A percentile compares a stretch with the other conserved stretches of the same genome.
These are phyloP conservation scores for Diorhabda carinulata DNA, from an alignment of 1,140 invertebrate species.

Conservation along the genomic window DNA sequence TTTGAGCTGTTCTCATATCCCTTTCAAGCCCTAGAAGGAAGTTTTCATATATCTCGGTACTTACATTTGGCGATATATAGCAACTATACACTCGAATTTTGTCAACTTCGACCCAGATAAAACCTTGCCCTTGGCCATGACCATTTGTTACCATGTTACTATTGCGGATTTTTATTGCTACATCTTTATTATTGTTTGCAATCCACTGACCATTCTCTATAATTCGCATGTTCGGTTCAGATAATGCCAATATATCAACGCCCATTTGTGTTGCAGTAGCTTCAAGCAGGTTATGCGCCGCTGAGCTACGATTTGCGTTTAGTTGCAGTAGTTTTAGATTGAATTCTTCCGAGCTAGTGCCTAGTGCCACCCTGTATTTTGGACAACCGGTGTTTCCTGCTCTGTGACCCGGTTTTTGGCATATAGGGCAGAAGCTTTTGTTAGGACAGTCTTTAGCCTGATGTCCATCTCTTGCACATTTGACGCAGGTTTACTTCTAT, in stretches of 20 bases:
- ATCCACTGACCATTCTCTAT: too few species aligned
- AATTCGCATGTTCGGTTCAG: neutral
- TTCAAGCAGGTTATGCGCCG: neutral
- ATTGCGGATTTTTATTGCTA: neutral
- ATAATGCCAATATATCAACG: neutral
- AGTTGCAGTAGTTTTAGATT: too few species aligned
- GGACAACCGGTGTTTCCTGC: neutral
- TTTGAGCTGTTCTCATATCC: too few species aligned
- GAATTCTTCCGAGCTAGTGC: neutral
- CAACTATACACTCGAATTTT: too few species aligned
- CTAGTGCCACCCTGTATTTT: neutral
- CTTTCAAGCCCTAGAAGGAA: too few species aligned
- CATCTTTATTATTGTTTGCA: neutral
- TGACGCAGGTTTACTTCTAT: constrained; percentile 15
- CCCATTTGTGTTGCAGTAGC: neutral
- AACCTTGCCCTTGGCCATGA: too few species aligned
- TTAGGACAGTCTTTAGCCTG: constrained; percentile 5
- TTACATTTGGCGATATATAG: too few species aligned
- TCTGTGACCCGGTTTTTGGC: neutral
- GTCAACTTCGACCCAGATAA: neutral
- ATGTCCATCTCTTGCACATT: constrained; percentile 20
- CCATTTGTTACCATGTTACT: neutral
- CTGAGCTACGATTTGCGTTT: neutral
- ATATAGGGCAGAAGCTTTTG: too few species aligned
- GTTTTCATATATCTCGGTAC: too few species aligned